These are phyloP conservation scores for Drosophila macrothrix DNA, from an alignment of 2,888 invertebrate species.

Conservation along the genomic window DNA sequence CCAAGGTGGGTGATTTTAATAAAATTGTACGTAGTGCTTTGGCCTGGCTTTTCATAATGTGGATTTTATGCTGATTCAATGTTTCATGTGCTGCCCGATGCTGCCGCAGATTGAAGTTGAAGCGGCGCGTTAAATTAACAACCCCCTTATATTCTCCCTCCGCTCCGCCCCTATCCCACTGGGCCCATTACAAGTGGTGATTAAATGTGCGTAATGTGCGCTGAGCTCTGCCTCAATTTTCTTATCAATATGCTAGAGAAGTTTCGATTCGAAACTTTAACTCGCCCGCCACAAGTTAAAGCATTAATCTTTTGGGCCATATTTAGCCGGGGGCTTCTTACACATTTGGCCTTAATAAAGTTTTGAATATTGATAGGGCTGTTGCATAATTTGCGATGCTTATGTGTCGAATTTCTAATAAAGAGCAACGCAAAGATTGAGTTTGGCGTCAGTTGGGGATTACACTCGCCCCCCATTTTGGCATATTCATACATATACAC, in stretches of 20 bases:
- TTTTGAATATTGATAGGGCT: conserved; percentile 76
- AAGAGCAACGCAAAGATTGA: conserved; percentile 62
- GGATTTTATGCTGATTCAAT: conserved; percentile 82
- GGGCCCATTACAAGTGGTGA: conserved; percentile 30
- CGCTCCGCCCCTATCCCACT: background rate
- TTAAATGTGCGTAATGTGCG: conserved; percentile 51
- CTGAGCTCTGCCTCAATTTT: conserved; percentile 21
- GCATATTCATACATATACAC: background rate
- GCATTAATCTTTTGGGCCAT: conserved; percentile 56
- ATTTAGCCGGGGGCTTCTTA: conserved; percentile 10
- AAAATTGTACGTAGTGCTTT: conserved; percentile 46
- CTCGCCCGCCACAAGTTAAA: conserved; percentile 26
- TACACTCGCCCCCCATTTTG: conserved; percentile 23
- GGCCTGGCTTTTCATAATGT: conserved; percentile 72
- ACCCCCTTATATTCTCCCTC: background rate
- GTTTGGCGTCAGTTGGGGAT: conserved; percentile 69
- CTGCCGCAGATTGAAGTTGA: conserved; percentile 62
- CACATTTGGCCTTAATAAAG: conserved; percentile 48
- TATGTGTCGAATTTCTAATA: conserved; percentile 52
- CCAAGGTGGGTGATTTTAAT: conserved; percentile 64
- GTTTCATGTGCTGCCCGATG: conserved; percentile 45
- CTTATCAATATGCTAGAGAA: conserved; percentile 55
- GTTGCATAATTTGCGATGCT: conserved; percentile 54
- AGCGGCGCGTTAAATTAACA: conserved; percentile 74
- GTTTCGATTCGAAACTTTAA: conserved; percentile 10